Percentiles rank a stretch among this genome's conserved stretches.
Evolutionary conservation across 2,797 vertebrate species (phyloP).

Genomic region (Enoplosus armatus): DNA sequence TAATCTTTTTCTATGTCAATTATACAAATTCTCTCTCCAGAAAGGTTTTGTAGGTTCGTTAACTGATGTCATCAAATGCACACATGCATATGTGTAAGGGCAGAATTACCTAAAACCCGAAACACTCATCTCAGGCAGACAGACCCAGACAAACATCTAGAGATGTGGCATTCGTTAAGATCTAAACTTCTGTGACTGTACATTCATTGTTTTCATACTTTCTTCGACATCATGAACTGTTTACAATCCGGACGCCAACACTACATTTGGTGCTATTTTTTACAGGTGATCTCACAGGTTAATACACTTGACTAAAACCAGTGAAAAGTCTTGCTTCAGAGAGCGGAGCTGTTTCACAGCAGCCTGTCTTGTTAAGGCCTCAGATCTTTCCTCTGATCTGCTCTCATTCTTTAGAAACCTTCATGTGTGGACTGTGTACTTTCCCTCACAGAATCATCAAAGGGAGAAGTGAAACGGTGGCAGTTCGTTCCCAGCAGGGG

Average conservation of each 20-base stretch:
- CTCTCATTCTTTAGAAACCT: slow-evolving; percentile 51
- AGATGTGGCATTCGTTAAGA: neutral
- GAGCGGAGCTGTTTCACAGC: slow-evolving; percentile 18
- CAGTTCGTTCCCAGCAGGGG: slow-evolving; percentile 13
- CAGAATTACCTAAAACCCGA: neutral
- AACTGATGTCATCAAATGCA: neutral
- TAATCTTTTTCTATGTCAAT: neutral
- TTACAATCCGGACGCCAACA: neutral
- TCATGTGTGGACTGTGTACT: slow-evolving; percentile 26
- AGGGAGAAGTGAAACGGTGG: slow-evolving; percentile 35
- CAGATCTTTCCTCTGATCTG: slow-evolving; percentile 66
- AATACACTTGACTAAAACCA: slow-evolving; percentile 23
- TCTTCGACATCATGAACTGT: neutral
- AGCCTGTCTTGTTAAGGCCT: slow-evolving; percentile 48
- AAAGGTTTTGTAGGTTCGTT: neutral
- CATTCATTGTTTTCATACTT: neutral
- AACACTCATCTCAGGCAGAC: neutral
- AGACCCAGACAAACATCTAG: neutral
- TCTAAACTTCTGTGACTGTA: neutral
- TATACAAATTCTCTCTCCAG: neutral
- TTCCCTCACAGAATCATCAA: slow-evolving; percentile 60
- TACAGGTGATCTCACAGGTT: slow-evolving; percentile 15
- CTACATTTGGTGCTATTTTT: neutral
- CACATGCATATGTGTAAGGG: neutral
- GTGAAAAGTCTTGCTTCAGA: slow-evolving; percentile 30